phyloP scores from a whole-genome alignment of 2,113 vertebrate genomes.

The Vimba vimba region DNA sequence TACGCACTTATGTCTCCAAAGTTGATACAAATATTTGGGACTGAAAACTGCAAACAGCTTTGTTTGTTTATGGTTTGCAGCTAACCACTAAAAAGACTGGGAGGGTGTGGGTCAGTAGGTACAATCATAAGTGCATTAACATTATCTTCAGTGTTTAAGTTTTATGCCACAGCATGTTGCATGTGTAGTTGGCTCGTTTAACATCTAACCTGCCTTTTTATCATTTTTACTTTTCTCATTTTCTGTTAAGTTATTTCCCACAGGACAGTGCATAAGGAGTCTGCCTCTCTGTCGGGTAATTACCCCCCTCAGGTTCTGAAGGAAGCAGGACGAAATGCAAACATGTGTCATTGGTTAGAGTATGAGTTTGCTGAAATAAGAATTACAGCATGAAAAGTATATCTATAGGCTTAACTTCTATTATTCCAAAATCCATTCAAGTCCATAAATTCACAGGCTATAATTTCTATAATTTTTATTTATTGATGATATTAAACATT shows the following conservation, averaged over 20 bases:
- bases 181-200: neutral
- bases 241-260: conserved; percentile 11
- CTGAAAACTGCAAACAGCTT: conserved; percentile 29
- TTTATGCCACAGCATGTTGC: neutral
- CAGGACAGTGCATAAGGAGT: neutral
- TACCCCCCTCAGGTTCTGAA: conserved; percentile 34
- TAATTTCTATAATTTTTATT: neutral
- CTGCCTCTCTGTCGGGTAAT: conserved; percentile 17
- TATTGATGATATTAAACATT: no score
- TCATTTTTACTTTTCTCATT: neutral
- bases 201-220: neutral
- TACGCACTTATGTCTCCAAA: conserved; percentile 13
- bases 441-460: neutral
- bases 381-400: conserved; percentile 10
- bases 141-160: neutral
- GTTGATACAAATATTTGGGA: conserved; percentile 30
- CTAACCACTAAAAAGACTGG: conserved; percentile 25
- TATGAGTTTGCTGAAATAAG: conserved; percentile 42
- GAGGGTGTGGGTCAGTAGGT: conserved; percentile 29
- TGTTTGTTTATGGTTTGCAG: conserved; percentile 34
- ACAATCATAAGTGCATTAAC: conserved; percentile 11
- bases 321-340: conserved; percentile 48
- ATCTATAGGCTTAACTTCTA: neutral
- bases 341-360: conserved; percentile 55
- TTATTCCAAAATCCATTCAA: neutral